These are phyloP conservation scores for Eurystomus glaucurus DNA, from an alignment of 2,797 vertebrate genomes.

Conservation along the genomic window DNA sequence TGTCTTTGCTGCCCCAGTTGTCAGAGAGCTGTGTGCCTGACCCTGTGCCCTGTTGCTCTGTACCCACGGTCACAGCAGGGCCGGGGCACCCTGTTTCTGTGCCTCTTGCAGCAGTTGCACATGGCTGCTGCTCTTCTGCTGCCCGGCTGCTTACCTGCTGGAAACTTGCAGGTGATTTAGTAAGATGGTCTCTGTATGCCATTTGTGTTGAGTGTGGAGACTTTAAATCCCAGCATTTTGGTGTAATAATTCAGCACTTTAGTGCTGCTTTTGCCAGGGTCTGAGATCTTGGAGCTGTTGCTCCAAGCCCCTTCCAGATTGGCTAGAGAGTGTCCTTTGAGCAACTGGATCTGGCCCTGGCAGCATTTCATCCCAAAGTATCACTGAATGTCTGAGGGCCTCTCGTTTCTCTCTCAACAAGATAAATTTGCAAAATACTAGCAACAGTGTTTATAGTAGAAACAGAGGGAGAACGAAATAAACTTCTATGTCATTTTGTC, in stretches of 20 bases:
- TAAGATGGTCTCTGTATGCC: background rate
- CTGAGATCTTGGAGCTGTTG: background rate
- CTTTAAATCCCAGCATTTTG: background rate
- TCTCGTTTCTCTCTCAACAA: background rate
- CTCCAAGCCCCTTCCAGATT: background rate
- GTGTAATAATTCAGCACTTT: background rate
- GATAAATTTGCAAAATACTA: background rate
- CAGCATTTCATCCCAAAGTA: background rate
- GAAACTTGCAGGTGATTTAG: background rate
- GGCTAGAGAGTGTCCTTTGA: background rate
- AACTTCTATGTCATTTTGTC: background rate
- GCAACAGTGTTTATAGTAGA: background rate
- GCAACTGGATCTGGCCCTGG: background rate
- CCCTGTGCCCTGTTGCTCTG: background rate
- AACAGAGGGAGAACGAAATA: background rate
- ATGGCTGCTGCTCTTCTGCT: background rate
- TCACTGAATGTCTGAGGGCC: background rate
- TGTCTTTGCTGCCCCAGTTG: background rate
- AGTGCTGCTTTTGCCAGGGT: background rate
- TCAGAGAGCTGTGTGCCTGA: background rate
- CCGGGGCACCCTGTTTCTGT: rapidly evolving
- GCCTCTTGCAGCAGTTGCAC: background rate
- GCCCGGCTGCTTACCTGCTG: background rate
- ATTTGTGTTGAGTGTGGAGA: background rate
- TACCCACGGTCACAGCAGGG: background rate